A percentile compares a stretch with the other conserved stretches of the same genome.
Evolutionary conservation across 2,113 vertebrate species (phyloP).

Genomic region (Machaerirhynchus nigripectus): DNA sequence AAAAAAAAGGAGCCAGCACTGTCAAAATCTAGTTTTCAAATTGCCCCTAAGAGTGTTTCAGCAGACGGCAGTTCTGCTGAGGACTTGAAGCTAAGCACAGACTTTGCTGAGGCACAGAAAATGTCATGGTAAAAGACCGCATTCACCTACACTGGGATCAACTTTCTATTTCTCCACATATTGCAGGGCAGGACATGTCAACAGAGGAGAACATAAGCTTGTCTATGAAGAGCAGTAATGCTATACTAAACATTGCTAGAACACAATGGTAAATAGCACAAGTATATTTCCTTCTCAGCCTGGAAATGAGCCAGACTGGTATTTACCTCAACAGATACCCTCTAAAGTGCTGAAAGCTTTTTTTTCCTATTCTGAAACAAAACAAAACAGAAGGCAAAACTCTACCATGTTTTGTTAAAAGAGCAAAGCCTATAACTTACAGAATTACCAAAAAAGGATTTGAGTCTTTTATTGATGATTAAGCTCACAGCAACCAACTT

Average conservation of each 20-base stretch:
- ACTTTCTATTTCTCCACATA: not conserved
- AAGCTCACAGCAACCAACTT: not conserved
- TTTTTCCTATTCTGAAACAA: not conserved
- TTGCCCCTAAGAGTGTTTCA: not conserved
- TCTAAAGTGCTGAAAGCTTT: not conserved
- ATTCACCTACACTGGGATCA: not conserved
- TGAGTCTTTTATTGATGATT: not conserved
- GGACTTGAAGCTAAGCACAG: not conserved
- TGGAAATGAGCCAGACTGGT: not conserved
- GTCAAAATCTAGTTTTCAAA: not conserved
- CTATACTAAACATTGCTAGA: not conserved
- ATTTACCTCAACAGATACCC: not conserved
- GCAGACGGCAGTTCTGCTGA: not conserved
- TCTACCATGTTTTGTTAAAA: not conserved
- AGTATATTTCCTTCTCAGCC: not conserved
- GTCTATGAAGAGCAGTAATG: not conserved
- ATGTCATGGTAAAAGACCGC: not conserved
- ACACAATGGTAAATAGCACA: not conserved
- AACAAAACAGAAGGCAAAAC: not conserved
- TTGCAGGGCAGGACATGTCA: not conserved
- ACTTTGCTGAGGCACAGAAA: not conserved
- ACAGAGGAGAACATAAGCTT: not conserved
- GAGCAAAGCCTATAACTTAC: not conserved
- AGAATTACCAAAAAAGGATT: not conserved
- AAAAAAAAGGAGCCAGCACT: not conserved